These are phyloP conservation scores for Clarias gariepinus DNA, from an alignment of 2,113 vertebrate genomes.

Conservation along the genomic window DNA sequence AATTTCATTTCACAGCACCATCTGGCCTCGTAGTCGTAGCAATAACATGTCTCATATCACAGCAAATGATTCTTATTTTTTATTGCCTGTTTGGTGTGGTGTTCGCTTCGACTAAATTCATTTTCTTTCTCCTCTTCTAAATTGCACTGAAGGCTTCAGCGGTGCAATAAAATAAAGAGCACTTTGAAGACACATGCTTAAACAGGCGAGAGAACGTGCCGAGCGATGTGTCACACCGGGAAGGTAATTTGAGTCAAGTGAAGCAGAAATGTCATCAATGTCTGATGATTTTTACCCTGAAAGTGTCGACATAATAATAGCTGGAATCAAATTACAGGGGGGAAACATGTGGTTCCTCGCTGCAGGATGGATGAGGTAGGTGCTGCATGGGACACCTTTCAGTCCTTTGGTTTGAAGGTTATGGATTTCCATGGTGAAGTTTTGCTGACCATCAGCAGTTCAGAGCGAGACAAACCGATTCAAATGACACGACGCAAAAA, in stretches of 20 bases:
- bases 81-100: conserved; percentile 10
- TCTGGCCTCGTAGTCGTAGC: neutral
- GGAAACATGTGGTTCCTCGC: neutral
- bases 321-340: conserved; percentile 25
- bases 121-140: neutral
- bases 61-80: neutral
- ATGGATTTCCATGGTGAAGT: neutral
- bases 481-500: neutral
- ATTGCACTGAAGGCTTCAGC: conserved; percentile 1
- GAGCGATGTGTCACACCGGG: neutral
- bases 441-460: neutral
- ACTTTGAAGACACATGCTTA: neutral
- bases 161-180: conserved; percentile 2
- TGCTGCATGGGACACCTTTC: neutral
- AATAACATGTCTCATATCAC: conserved; percentile 2
- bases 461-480: neutral
- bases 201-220: neutral
- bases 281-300: conserved; percentile 41
- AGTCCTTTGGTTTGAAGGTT: neutral
- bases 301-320: conserved; percentile 31
- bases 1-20: conserved; percentile 15
- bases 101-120: conserved; percentile 8
- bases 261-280: conserved; percentile 32
- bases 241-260: conserved; percentile 44
- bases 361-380: neutral